Evolutionary conservation across 2,113 vertebrate species (phyloP).

Genomic region (Lampris incognitus): DNA sequence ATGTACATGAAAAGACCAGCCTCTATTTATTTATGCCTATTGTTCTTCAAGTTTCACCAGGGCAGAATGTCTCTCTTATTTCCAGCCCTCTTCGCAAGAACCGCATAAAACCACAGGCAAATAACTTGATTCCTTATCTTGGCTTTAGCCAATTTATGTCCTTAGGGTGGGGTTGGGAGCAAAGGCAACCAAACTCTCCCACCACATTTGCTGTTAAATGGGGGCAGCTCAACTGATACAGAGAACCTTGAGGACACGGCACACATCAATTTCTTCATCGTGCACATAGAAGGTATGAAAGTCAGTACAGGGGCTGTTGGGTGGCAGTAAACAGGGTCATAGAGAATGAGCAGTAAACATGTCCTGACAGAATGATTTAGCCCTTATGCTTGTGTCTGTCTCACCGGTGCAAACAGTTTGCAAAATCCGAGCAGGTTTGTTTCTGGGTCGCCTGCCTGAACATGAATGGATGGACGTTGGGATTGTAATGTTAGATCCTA

Average conservation of each 20-base stretch:
- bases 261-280: not conserved
- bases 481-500: no score
- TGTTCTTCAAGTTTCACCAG: conserved; percentile 35
- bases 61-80: not conserved
- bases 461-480: no score
- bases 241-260: not conserved
- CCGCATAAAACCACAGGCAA: not conserved
- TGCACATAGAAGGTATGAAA: not conserved
- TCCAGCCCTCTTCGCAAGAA: not conserved
- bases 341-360: not conserved
- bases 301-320: no score
- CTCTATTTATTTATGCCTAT: conserved; percentile 4
- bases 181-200: not conserved
- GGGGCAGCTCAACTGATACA: no score
- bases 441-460: no score
- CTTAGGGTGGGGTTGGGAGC: not conserved
- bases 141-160: not conserved
- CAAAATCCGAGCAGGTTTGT: no score
- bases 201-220: not conserved
- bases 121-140: not conserved
- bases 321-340: not conserved
- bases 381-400: not conserved
- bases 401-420: not conserved
- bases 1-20: conserved; percentile 5
- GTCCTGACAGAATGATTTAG: not conserved